These are phyloP conservation scores for Gallinago media DNA, from an alignment of 2,113 vertebrate genomes.

Conservation along the genomic window DNA sequence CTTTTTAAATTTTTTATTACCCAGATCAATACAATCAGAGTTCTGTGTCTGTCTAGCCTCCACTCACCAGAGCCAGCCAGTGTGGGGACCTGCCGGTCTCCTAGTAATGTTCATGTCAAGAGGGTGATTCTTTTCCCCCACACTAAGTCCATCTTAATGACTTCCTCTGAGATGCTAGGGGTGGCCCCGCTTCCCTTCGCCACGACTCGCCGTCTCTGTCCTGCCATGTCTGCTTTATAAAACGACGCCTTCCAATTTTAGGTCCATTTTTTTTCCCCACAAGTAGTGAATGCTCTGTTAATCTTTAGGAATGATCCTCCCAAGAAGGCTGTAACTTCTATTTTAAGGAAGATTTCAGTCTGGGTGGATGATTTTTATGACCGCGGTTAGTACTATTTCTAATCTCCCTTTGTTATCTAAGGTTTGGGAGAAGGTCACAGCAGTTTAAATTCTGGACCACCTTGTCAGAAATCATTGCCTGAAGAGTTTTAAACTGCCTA, in stretches of 20 bases:
- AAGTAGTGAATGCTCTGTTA: constrained; percentile 55
- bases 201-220: background rate
- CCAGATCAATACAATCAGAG: constrained; percentile 53
- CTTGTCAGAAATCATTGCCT: constrained; percentile 15
- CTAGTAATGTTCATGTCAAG: background rate
- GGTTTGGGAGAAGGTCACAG: constrained; percentile 51
- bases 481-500: background rate
- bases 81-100: background rate
- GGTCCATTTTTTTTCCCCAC: background rate
- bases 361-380: constrained; percentile 53
- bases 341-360: constrained; percentile 56
- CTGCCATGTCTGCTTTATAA: background rate
- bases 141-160: constrained; percentile 8
- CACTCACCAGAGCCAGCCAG: background rate
- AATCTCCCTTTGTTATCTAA: constrained; percentile 51
- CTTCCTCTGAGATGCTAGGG: constrained; percentile 24
- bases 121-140: background rate
- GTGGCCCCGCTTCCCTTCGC: background rate
- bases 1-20: constrained; percentile 64
- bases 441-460: constrained; percentile 38
- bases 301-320: constrained; percentile 54
- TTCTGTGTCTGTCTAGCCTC: constrained; percentile 21
- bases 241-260: constrained; percentile 36
- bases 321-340: constrained; percentile 64
- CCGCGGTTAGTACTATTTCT: background rate